Evolutionary conservation across 2,113 vertebrate species (phyloP).

Genomic region (Anolis sagrei): DNA sequence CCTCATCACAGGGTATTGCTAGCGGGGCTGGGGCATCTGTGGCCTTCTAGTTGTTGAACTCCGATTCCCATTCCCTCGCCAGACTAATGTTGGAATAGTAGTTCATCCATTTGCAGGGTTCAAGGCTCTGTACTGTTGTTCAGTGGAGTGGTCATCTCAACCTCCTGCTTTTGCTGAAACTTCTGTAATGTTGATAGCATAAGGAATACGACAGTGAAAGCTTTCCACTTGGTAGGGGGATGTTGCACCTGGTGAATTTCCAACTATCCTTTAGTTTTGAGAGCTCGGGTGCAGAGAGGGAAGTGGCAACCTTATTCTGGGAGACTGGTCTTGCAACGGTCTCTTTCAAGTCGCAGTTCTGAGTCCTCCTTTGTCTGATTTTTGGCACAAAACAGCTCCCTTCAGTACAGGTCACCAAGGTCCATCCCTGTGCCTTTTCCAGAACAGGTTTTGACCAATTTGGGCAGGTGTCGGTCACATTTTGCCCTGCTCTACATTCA

Average conservation of each 20-base stretch:
- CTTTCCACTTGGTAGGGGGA: background rate
- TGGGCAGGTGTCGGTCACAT: background rate
- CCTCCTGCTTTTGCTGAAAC: background rate
- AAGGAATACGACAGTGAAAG: too few species aligned
- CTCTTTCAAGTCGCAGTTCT: background rate
- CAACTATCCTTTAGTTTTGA: background rate
- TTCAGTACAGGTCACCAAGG: too few species aligned
- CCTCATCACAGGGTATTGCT: background rate
- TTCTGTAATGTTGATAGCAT: too few species aligned
- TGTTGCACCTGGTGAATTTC: background rate
- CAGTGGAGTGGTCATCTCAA: background rate
- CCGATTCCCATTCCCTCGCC: too few species aligned
- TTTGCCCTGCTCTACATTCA: background rate
- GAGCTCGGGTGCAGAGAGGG: background rate
- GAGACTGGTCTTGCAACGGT: too few species aligned
- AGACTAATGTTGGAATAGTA: too few species aligned
- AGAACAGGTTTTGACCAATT: background rate
- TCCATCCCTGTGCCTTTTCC: background rate
- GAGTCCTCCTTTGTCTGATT: background rate
- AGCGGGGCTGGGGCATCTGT: background rate
- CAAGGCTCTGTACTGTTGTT: too few species aligned
- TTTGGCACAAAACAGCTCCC: background rate
- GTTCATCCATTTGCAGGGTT: too few species aligned
- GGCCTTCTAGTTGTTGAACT: too few species aligned
- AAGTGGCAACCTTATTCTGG: background rate